Percentiles rank a stretch among this genome's conserved stretches.
Evolutionary conservation across 2,888 invertebrate genomes (phyloP).

Genomic region (Yponomeuta evonymella): DNA sequence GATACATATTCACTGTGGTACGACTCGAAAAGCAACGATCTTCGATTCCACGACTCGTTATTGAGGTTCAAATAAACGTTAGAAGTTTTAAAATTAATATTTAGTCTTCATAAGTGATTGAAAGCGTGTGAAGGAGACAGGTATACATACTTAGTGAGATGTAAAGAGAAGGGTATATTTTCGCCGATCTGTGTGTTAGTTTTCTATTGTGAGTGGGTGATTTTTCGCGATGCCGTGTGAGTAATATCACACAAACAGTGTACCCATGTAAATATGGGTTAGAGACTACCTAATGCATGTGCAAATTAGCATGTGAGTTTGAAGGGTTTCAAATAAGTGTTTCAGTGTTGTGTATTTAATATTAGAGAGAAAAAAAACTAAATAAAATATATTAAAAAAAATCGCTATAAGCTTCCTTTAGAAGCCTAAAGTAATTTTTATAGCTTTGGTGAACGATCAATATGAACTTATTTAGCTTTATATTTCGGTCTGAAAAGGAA

Average conservation of each 20-base stretch:
- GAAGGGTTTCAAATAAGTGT: constrained; percentile 27
- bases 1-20: not conserved
- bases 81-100: not conserved
- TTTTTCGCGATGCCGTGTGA: not conserved
- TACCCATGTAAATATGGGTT: not conserved
- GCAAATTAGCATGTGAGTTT: constrained; percentile 20
- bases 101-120: too few relatives aligned
- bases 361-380: constrained; percentile 20
- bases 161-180: constrained; percentile 4
- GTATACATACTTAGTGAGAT: constrained; percentile 11
- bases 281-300: not conserved
- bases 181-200: not conserved
- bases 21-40: not conserved
- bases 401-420: constrained; percentile 44
- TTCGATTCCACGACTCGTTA: not conserved
- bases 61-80: not conserved
- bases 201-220: not conserved
- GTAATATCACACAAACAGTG: not conserved
- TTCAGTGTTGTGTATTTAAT: constrained; percentile 44
- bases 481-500: constrained; percentile 1
- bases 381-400: constrained; percentile 28
- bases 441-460: constrained; percentile 36
- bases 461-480: constrained; percentile 18
- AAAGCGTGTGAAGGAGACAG: not conserved
- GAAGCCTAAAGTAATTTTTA: constrained; percentile 35